Evolutionary conservation across 2,113 vertebrate genomes (phyloP).

Genomic region (Nematolebias whitei): DNA sequence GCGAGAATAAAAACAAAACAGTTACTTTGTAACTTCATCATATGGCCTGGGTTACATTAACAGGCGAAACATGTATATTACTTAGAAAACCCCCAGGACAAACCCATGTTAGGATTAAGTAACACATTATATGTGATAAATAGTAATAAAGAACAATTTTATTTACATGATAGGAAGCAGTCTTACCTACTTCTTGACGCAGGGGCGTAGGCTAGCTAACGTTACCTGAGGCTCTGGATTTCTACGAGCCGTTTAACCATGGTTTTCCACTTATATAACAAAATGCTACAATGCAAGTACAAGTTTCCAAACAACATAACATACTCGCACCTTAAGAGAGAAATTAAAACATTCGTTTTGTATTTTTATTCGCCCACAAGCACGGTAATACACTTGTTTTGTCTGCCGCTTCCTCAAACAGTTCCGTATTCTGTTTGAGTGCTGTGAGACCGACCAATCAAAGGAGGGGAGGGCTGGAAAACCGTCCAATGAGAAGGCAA

Average conservation of each 20-base stretch:
- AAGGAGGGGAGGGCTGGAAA: accelerated
- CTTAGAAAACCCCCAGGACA: not conserved
- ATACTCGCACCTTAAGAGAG: slow-evolving; percentile 25
- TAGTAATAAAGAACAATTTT: not conserved
- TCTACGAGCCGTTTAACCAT: slow-evolving; percentile 10
- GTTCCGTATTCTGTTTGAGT: slow-evolving; percentile 68
- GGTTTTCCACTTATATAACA: not conserved
- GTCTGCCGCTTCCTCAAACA: slow-evolving; percentile 69
- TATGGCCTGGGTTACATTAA: not conserved
- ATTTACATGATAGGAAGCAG: slow-evolving; percentile 2
- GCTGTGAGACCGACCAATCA: slow-evolving; percentile 53
- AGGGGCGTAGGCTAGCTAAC: slow-evolving; percentile 65
- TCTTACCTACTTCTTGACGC: slow-evolving; percentile 41
- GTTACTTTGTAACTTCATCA: not conserved
- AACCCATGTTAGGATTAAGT: not conserved
- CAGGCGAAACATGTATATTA: too few species aligned
- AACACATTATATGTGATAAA: not conserved
- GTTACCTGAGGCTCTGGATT: slow-evolving; percentile 57
- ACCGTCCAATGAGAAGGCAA: slow-evolving; percentile 44
- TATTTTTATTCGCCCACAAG: slow-evolving; percentile 25
- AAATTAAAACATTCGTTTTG: slow-evolving; percentile 2
- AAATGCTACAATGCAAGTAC: not conserved
- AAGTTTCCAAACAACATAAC: not conserved
- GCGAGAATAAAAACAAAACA: too few species aligned
- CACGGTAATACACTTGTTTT: slow-evolving; percentile 53